Percentiles rank a stretch among this genome's conserved stretches.
phyloP scores from a whole-genome alignment of 2,113 vertebrate species.

The Galeopterus variegatus region DNA sequence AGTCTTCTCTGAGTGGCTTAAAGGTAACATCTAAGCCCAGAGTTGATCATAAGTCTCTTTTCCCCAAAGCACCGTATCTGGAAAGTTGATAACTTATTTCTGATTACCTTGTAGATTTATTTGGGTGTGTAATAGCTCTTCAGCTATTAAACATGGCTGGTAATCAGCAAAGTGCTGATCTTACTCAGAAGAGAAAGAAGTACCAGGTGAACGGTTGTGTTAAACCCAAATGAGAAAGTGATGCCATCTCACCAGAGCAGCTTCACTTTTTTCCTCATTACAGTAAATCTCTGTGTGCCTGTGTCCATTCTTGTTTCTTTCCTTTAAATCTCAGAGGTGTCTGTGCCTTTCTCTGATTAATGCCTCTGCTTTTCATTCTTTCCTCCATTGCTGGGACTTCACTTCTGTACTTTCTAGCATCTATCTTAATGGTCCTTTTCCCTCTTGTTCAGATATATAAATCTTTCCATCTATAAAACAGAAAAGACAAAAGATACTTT shows the following conservation, averaged over 20 bases:
- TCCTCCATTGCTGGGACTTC: not conserved
- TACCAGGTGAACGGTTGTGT: not conserved
- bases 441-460: not conserved
- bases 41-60: not conserved
- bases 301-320: not conserved
- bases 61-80: not conserved
- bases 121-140: not conserved
- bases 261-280: not conserved
- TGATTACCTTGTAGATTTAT: not conserved
- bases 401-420: not conserved
- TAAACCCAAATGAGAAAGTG: not conserved
- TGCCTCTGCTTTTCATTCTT: not conserved
- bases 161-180: not conserved
- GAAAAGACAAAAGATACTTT: not conserved
- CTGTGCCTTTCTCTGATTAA: not conserved
- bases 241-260: not conserved
- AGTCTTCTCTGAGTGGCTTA: not conserved
- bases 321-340: not conserved
- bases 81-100: slow-evolving; percentile 39
- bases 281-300: not conserved
- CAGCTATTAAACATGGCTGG: not conserved
- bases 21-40: not conserved
- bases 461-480: slow-evolving; percentile 17
- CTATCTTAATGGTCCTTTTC: not conserved
- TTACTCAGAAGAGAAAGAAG: not conserved